Evolutionary conservation across 2,888 invertebrate species (phyloP), one percentile per base, ranked within the genome.

Genomic region (Neoscelio sp.): DNA sequence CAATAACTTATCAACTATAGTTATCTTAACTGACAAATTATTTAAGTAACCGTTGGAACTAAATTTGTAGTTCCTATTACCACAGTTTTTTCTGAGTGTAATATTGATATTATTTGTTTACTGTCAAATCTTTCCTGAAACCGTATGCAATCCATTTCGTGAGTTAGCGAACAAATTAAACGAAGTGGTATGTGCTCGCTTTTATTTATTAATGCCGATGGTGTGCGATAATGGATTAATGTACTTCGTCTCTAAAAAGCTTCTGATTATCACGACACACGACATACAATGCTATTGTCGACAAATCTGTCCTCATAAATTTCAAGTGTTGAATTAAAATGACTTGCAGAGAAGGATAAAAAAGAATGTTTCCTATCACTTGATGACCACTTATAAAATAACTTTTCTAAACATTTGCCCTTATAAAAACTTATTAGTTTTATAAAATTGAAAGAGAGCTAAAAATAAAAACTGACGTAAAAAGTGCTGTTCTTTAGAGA

Each of bases 181-280:
- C 13, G 10, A 56, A 73, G 73, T 73, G 6, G 6, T 10, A 3
- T 33, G 64, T 58, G 18, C 56, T 73, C 40, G 46, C 48, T 26
- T 6, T 73, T 73, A 74, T 38, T 74, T 74, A 73, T 56, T 74
- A 42, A 65, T 65, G 50, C 40, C 48, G 18, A 74, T 48, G 20
- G n/a, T 12, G 33, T 5, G 20, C 33, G 67, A 54, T 75, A 75
- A 75, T 75, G 75, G 67, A 75, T 75, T 76, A 76, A 70, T 18
- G 13, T 64, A 20, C 54, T 38, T 23, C n/a, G 15, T 54, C 4
- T 67, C 38, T 20, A 12, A 65, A 67, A 48, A 67, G 20, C 42
- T 40, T 44, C 35, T 30, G 50, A 52, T 75, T 75, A 75, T 75
- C 62, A 40, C 28, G 54, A 62, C 64, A 13, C 48, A 26, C 70